Base-by-base conservation (phyloP, 1,140 invertebrate species). In the Brachionus plicatilis region DNA sequence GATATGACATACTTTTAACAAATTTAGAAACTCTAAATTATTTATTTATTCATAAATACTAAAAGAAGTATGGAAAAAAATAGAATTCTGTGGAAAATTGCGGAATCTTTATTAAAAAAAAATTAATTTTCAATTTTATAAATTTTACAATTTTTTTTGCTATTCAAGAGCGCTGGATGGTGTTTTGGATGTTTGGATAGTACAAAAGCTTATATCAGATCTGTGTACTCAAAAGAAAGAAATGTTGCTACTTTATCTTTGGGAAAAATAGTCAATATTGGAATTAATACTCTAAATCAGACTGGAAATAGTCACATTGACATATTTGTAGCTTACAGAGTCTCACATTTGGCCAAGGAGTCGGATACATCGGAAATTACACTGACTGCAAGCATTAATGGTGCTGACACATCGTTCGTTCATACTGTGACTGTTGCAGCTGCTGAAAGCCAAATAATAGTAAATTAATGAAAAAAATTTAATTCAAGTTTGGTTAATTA, bases 161-260 rank as follows among this genome's bases (percentile, higher is more conserved):
- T 20, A 9, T 5, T 56, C 11, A 9, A 80, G 79, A 65, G 33
- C 6, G 53, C 79, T 9, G 53, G 60, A 60, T 82, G 27, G 50
- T 82, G 79, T 27, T 82, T 3, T 27, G 11, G 60, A 0, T 82
- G 79, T 60, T 7, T 82, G 17, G 53, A 82, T 60, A 65, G 53
- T 8, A 82, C 53, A 41, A 82, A 82, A 82, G 79, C 79, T n/a
- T 68, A 82, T 37, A 12, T 82, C 3, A 3, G 29, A 20, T 82
- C 79, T 3, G 37, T 60, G 41, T 68, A 60, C 37, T 41, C 79
- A 3, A 82, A 82, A 82, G 53, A 65, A 24, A 14, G 7, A 41
- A 82, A 82, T 33, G 43, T n/a, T 14, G 79, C 60, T 3, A 68
- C 29, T 24, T 45, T 82, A 37, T 27, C 56, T 24, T 68, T 82